These are phyloP conservation scores for Lophura nycthemera DNA, from an alignment of 2,113 vertebrate genomes.

Conservation along the genomic window DNA sequence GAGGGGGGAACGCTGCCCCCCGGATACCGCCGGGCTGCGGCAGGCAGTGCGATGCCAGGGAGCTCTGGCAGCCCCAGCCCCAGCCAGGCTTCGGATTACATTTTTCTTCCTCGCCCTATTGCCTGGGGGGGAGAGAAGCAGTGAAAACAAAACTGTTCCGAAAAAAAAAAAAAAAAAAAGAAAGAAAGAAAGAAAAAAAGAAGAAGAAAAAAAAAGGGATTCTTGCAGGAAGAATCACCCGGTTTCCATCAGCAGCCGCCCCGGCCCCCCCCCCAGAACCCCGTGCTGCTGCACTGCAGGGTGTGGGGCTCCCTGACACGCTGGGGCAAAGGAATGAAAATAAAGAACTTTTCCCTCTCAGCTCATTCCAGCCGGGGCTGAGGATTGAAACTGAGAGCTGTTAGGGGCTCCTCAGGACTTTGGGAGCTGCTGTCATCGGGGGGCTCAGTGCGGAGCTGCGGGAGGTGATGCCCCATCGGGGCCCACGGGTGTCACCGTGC, in stretches of 20 bases:
- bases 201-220: not conserved
- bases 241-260: not conserved
- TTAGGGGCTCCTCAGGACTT: not conserved
- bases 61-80: not conserved
- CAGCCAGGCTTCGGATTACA: not conserved
- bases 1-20: not conserved
- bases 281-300: not conserved
- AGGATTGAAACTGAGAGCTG: not conserved
- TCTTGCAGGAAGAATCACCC: not conserved
- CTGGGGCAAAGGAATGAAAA: not conserved
- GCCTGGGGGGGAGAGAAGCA: not conserved
- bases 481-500: not conserved
- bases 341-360: not conserved
- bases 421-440: fast-evolving
- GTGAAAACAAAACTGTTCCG: not conserved
- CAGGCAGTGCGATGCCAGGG: not conserved
- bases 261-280: not conserved
- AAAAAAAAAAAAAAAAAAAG: not conserved
- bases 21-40: not conserved
- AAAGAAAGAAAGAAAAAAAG: no score
- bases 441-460: not conserved
- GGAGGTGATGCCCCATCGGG: not conserved
- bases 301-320: not conserved
- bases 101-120: slow-evolving; percentile 31
- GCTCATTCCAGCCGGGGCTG: not conserved